Evolutionary conservation across 2,113 vertebrate species (phyloP).

Genomic region (Platysternon megacephalum): DNA sequence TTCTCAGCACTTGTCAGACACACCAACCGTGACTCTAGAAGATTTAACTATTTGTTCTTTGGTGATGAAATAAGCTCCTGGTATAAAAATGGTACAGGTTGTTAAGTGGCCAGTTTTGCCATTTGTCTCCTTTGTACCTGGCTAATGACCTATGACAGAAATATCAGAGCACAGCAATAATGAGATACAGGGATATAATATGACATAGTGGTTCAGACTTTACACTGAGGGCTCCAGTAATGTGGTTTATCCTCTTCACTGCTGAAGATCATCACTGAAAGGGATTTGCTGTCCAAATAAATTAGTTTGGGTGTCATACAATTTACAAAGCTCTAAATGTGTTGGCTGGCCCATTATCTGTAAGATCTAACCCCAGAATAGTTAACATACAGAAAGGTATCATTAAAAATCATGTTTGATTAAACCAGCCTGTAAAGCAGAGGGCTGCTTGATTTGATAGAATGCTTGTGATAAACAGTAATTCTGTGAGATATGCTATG

Average conservation of each 20-base stretch:
- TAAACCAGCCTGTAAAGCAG: neutral
- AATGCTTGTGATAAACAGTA: accelerated
- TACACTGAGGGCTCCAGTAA: neutral
- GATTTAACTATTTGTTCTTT: slow-evolving; percentile 18
- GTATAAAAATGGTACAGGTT: slow-evolving; percentile 34
- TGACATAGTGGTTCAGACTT: neutral
- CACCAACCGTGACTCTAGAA: neutral
- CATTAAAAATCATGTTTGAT: neutral
- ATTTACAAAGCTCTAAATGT: slow-evolving; percentile 28
- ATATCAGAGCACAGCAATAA: slow-evolving; percentile 42
- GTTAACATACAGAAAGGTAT: neutral
- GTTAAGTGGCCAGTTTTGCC: slow-evolving; percentile 50
- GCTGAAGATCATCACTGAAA: slow-evolving; percentile 26
- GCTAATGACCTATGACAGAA: slow-evolving; percentile 59
- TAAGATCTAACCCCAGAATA: slow-evolving; percentile 7
- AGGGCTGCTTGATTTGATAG: neutral
- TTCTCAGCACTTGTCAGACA: neutral
- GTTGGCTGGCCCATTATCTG: slow-evolving; percentile 9
- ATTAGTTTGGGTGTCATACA: slow-evolving; percentile 14
- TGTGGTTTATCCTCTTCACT: slow-evolving; percentile 17
- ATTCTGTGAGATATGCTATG: neutral
- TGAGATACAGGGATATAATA: slow-evolving; percentile 7
- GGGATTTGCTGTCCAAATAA: slow-evolving; percentile 31
- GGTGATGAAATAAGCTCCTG: slow-evolving; percentile 50
- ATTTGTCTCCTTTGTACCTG: slow-evolving; percentile 57